These are phyloP conservation scores for Bergia puertoricense DNA, from an alignment of 92 coral and sea anemone species.

Conservation along the genomic window DNA sequence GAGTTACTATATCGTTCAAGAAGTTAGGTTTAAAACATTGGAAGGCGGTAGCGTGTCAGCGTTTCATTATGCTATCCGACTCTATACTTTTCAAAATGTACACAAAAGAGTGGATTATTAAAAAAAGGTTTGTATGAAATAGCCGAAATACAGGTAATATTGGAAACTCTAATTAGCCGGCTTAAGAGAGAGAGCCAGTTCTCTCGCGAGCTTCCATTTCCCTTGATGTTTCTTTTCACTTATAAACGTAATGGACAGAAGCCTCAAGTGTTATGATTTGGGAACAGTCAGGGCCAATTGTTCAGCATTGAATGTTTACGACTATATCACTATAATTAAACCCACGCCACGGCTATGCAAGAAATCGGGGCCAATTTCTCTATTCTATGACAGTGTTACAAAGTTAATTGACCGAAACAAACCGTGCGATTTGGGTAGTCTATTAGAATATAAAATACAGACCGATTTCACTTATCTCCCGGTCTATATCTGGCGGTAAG, in stretches of 20 bases:
- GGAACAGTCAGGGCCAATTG: constrained; percentile 79
- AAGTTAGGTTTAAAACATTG: constrained; percentile 36
- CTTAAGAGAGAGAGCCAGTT: constrained; percentile 26
- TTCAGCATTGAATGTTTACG: constrained; percentile 78
- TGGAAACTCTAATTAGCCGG: constrained; percentile 81
- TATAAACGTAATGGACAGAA: constrained; percentile 37
- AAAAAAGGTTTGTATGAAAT: constrained; percentile 84
- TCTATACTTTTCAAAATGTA: constrained; percentile 83
- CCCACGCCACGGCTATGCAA: constrained; percentile 41
- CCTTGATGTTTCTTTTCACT: constrained; percentile 17
- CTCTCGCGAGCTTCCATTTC: not conserved
- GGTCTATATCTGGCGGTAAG: constrained; percentile 60
- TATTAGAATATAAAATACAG: constrained; percentile 58
- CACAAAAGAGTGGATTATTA: constrained; percentile 92
- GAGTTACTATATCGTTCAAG: constrained; percentile 29
- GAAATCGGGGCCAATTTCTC: constrained; percentile 47
- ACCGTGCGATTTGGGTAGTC: constrained; percentile 47
- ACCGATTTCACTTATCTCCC: constrained; percentile 64
- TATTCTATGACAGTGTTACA: constrained; percentile 47
- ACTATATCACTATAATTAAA: constrained; percentile 65
- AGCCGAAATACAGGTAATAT: constrained; percentile 77
- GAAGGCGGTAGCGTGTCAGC: constrained; percentile 47
- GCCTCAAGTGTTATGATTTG: constrained; percentile 52
- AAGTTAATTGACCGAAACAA: constrained; percentile 48
- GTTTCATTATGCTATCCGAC: constrained; percentile 43